Conservation (phyloP, 2,113 vertebrate genomes). For the Cryptotis parvus region DNA sequence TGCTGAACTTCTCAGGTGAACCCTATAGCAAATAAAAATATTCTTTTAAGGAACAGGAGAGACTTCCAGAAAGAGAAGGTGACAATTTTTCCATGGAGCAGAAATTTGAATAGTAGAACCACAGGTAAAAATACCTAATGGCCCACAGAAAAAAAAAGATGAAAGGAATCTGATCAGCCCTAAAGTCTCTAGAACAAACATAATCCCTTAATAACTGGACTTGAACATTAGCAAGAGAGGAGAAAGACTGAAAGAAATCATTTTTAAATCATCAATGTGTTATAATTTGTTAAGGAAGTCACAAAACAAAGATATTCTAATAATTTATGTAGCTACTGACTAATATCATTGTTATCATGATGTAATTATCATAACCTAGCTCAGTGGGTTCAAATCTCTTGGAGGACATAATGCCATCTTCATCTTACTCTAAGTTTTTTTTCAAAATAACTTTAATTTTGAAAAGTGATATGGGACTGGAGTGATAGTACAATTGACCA, state of each 20-base stretch:
- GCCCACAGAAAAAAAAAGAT: background rate
- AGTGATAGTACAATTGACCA: too few species aligned
- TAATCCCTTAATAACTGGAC: background rate
- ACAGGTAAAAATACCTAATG: accelerated
- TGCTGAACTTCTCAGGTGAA: background rate
- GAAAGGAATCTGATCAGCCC: background rate
- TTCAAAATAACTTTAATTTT: too few species aligned
- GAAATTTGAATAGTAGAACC: background rate
- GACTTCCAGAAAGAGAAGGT: background rate
- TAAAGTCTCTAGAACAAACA: too few species aligned
- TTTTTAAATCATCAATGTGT: background rate
- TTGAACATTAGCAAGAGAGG: accelerated
- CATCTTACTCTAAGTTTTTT: background rate
- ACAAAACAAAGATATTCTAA: background rate
- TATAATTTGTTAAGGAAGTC: background rate
- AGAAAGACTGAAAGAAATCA: background rate
- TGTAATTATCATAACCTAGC: background rate
- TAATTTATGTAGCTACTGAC: background rate
- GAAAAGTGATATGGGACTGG: too few species aligned
- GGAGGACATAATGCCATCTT: background rate
- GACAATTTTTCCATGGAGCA: background rate
- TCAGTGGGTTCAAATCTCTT: background rate
- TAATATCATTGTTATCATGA: too few species aligned
- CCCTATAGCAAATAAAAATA: accelerated
- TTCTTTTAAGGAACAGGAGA: background rate